Conservation (phyloP, 2,113 vertebrate genomes). For the Vulpes ferrilata region DNA sequence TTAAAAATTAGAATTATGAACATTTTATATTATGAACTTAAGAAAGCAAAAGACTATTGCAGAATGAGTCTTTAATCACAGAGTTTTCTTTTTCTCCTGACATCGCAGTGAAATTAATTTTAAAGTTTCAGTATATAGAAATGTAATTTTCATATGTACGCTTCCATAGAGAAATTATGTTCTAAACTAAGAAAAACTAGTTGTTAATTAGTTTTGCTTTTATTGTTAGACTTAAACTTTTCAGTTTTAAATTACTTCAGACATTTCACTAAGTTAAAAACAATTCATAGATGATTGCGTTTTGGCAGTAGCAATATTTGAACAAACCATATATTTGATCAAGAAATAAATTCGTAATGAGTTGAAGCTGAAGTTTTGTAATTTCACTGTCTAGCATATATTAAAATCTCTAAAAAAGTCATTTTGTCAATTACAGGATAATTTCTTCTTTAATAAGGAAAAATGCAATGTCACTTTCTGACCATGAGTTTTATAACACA, state of each 20-base stretch:
- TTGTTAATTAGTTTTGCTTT: slow-evolving; percentile 66
- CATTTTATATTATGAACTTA: slow-evolving; percentile 17
- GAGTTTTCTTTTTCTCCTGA: not conserved
- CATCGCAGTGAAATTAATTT: slow-evolving; percentile 60
- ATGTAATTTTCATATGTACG: not conserved
- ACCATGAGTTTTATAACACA: slow-evolving; percentile 14
- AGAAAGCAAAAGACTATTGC: not conserved
- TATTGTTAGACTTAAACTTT: slow-evolving; percentile 67
- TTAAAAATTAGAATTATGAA: slow-evolving; percentile 18
- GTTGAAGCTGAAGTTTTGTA: not conserved
- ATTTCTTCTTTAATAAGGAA: slow-evolving; percentile 65
- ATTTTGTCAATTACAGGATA: slow-evolving; percentile 55
- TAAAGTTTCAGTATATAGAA: slow-evolving; percentile 10
- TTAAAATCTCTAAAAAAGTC: slow-evolving; percentile 51
- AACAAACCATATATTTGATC: slow-evolving; percentile 51
- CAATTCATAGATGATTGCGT: not conserved
- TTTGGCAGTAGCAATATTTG: slow-evolving; percentile 36
- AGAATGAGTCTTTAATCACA: not conserved
- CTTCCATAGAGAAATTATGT: not conserved
- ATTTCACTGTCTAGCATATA: not conserved
- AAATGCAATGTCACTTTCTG: not conserved
- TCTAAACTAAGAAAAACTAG: slow-evolving; percentile 36
- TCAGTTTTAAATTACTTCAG: slow-evolving; percentile 26
- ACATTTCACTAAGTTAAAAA: slow-evolving; percentile 64
- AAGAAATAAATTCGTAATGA: slow-evolving; percentile 6